Evolutionary conservation across 2,888 invertebrate genomes (phyloP).

Genomic region (Argynnis bischoffii): DNA sequence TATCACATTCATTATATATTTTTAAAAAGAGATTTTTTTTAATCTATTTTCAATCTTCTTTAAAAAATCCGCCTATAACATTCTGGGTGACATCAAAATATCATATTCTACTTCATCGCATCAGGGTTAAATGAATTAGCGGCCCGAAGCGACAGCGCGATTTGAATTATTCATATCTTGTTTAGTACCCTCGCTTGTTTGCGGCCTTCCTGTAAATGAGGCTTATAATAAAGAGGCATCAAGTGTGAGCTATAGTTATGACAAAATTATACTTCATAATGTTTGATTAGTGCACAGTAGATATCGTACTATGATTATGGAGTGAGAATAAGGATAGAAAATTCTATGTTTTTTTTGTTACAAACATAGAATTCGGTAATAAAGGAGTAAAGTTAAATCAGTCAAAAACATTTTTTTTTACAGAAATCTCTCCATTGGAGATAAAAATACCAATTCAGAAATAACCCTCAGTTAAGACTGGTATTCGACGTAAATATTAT

Average conservation of each 20-base stretch:
- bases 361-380: too few relatives aligned
- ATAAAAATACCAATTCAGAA: too few relatives aligned
- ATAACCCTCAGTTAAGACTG: too few relatives aligned
- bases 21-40: background rate
- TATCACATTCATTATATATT: background rate
- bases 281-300: too few relatives aligned
- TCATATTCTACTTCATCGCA: constrained; percentile 4
- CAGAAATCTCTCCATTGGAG: too few relatives aligned
- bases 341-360: too few relatives aligned
- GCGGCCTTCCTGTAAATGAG: constrained; percentile 20
- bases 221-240: constrained; percentile 17
- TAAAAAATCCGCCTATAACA: background rate
- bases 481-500: too few relatives aligned
- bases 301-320: too few relatives aligned
- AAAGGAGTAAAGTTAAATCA: too few relatives aligned
- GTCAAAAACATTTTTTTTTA: too few relatives aligned
- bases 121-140: constrained; percentile 22
- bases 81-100: constrained; percentile 8
- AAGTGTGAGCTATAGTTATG: constrained; percentile 15
- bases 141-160: constrained; percentile 20
- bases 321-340: too few relatives aligned
- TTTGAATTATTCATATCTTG: constrained; percentile 22
- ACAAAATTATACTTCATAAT: constrained; percentile 9
- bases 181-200: constrained; percentile 17
- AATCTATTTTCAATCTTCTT: background rate